Percentiles rank a stretch among this genome's conserved stretches.
phyloP scores from a whole-genome alignment of 1,140 invertebrate species.

The Theocolax elegans region DNA sequence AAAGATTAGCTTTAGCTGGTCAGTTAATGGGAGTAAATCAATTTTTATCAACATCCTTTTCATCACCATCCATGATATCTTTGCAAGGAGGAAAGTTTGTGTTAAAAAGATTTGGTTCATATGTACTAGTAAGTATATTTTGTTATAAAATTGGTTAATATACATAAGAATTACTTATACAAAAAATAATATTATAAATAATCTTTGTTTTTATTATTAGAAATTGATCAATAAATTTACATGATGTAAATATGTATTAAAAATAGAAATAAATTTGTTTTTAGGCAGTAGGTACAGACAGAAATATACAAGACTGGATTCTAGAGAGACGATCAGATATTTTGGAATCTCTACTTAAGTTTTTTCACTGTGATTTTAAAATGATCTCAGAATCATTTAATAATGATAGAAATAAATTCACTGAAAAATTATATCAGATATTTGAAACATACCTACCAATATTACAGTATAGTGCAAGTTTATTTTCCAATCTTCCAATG shows the following conservation, averaged over 20 bases:
- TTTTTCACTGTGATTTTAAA: slow-evolving; percentile 83
- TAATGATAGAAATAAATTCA: slow-evolving; percentile 73
- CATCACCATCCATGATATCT: slow-evolving; percentile 77
- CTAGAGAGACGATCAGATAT: slow-evolving; percentile 79
- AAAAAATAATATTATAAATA: slow-evolving; percentile 36
- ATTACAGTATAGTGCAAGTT: slow-evolving; percentile 79
- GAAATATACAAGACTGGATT: slow-evolving; percentile 83
- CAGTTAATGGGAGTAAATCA: slow-evolving; percentile 85
- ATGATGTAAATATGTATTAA: background rate
- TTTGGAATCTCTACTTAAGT: slow-evolving; percentile 77
- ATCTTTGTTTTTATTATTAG: slow-evolving; percentile 7
- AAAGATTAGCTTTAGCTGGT: slow-evolving; percentile 81
- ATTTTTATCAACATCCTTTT: slow-evolving; percentile 80
- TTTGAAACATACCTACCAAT: slow-evolving; percentile 87
- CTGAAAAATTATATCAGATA: slow-evolving; percentile 82
- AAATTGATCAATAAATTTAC: background rate
- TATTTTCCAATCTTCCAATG: slow-evolving; percentile 82
- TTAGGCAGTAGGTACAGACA: slow-evolving; percentile 86
- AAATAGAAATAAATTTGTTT: slow-evolving; percentile 35
- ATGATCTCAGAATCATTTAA: slow-evolving; percentile 72
- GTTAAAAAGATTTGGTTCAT: slow-evolving; percentile 81
- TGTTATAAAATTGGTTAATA: background rate
- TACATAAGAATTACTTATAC: background rate
- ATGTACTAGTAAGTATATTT: slow-evolving; percentile 75
- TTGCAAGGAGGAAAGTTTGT: slow-evolving; percentile 87